These are phyloP conservation scores for Epicampocera succincta DNA, from an alignment of 2,888 invertebrate genomes.

Conservation along the genomic window DNA sequence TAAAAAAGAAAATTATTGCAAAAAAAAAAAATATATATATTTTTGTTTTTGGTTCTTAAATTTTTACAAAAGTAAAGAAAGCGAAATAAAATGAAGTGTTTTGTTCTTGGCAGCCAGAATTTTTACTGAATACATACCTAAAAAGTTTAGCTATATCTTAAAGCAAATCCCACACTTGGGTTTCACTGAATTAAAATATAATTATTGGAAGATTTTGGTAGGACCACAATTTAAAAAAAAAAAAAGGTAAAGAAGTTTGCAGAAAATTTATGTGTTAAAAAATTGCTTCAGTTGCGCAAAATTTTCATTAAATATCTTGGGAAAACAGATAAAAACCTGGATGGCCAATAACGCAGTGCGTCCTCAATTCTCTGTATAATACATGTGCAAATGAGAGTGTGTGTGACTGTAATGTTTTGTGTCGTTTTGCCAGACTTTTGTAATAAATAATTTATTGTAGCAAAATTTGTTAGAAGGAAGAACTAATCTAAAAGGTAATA, in stretches of 20 bases:
- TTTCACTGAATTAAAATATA: neutral
- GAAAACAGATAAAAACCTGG: slow-evolving; percentile 28
- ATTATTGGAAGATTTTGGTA: neutral
- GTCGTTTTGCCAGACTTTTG: slow-evolving; percentile 26
- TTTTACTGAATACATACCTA: slow-evolving; percentile 37
- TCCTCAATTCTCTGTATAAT: slow-evolving; percentile 39
- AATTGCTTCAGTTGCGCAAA: slow-evolving; percentile 45
- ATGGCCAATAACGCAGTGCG: slow-evolving; percentile 57
- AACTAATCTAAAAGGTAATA: too few species aligned
- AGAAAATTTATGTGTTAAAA: slow-evolving; percentile 19
- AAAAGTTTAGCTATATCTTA: neutral
- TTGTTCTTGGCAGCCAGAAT: slow-evolving; percentile 10
- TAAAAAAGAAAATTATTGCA: neutral
- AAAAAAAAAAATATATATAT: slow-evolving; percentile 20
- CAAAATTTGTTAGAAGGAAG: too few species aligned
- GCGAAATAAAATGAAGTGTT: slow-evolving; percentile 11
- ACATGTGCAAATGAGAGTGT: slow-evolving; percentile 9
- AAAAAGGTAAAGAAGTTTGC: slow-evolving; percentile 11
- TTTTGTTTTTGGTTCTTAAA: slow-evolving; percentile 24
- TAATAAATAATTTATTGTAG: neutral
- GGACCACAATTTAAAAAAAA: neutral
- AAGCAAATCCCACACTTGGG: neutral
- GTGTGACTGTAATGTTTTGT: neutral
- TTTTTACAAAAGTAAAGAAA: slow-evolving; percentile 17
- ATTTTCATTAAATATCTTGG: slow-evolving; percentile 25